These are phyloP conservation scores for Myotis lucifugus DNA, from an alignment of 2,113 vertebrate genomes.

Conservation along the genomic window DNA sequence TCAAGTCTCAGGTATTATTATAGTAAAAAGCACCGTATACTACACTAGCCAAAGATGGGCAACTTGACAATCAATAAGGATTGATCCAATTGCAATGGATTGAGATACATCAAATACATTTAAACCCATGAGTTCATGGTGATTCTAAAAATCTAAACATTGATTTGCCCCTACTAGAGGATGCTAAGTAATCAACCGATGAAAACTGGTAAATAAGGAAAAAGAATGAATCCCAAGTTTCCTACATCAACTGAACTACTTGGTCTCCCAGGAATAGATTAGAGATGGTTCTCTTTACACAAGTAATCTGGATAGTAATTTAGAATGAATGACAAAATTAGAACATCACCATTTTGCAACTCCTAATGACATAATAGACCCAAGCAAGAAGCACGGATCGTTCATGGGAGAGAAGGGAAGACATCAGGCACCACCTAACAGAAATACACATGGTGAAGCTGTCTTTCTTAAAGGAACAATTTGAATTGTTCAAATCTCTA, in stretches of 20 bases:
- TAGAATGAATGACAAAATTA: background rate
- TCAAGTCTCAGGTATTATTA: background rate
- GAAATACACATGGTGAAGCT: background rate
- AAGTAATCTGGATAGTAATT: background rate
- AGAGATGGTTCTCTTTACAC: background rate
- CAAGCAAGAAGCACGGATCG: background rate
- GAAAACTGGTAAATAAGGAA: background rate
- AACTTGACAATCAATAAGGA: background rate
- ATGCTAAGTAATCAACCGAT: background rate
- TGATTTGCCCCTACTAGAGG: background rate
- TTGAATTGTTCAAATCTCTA: background rate
- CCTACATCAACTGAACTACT: background rate
- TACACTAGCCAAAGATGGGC: background rate
- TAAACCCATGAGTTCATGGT: background rate
- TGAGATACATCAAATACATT: background rate
- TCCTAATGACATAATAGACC: background rate
- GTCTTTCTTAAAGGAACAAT: background rate
- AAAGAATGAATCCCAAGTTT: background rate
- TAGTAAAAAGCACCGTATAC: background rate
- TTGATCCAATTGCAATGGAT: background rate
- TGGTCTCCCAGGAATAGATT: background rate
- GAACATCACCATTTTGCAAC: background rate
- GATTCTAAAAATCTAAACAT: background rate
- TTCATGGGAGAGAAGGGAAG: background rate
- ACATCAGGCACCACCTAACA: too few species aligned